Evolutionary conservation across 2,888 invertebrate species (phyloP).

Genomic region (Piscicola geometra): DNA sequence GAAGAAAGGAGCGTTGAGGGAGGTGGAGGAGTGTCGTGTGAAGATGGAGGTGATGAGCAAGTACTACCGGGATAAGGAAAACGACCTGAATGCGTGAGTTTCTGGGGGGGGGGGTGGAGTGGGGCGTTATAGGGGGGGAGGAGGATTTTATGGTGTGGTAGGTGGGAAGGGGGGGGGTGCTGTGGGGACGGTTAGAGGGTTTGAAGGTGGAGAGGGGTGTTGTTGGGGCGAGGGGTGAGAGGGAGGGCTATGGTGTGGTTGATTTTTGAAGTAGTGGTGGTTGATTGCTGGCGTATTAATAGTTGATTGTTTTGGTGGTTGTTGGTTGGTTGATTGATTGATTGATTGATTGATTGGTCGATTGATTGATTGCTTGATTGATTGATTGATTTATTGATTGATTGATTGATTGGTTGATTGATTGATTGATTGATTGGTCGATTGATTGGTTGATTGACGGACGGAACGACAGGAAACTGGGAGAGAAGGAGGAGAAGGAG

Average conservation of each 20-base stretch:
- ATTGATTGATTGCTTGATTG: conserved; percentile 2
- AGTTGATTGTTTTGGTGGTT: background rate
- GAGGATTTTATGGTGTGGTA: no score
- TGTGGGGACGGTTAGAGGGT: no score
- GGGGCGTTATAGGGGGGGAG: no score
- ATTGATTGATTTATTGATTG: conserved; percentile 1
- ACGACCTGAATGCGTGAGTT: background rate
- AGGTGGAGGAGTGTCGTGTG: background rate
- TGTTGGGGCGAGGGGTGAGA: no score
- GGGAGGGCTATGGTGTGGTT: no score
- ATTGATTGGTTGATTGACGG: background rate
- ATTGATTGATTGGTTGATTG: background rate
- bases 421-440: background rate
- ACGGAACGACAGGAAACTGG: background rate
- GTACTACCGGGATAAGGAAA: conserved; percentile 4
- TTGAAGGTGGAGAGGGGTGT: no score
- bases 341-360: background rate
- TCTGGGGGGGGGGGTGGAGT: background rate
- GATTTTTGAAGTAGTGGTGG: no score
- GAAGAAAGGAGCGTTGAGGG: background rate
- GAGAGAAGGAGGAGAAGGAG: conserved; percentile 10
- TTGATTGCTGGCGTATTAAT: no score
- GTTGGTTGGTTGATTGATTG: background rate
- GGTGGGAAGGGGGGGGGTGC: no score
- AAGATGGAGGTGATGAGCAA: conserved; percentile 8